phyloP scores from a whole-genome alignment of 2,888 invertebrate genomes.

The Pharmacophagus antenor region DNA sequence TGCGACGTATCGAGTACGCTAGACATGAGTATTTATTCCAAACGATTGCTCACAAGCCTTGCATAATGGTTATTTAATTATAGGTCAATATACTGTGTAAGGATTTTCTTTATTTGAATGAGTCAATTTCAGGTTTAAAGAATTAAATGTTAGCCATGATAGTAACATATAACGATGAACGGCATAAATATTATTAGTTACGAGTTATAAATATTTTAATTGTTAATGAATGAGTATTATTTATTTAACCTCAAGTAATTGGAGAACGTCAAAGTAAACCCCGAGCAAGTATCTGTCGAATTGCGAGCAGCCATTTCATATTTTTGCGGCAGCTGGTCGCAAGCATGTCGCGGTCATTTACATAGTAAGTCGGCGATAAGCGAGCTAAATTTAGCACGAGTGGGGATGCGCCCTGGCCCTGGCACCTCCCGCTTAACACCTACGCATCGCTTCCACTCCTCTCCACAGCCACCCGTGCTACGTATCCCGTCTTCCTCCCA shows the following conservation, averaged over 20 bases:
- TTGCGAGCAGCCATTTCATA: conserved; percentile 60
- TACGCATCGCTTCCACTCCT: conserved; percentile 45
- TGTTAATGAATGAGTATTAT: too few species aligned
- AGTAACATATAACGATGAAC: background rate
- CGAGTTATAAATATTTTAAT: background rate
- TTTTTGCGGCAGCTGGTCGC: conserved; percentile 72
- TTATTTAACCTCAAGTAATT: too few species aligned
- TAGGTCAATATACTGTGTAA: conserved; percentile 54
- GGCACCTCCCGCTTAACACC: conserved; percentile 53
- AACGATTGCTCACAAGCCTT: conserved; percentile 40
- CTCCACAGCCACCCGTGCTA: conserved; percentile 33
- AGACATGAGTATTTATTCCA: conserved; percentile 45
- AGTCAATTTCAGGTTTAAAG: background rate
- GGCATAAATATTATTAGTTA: background rate
- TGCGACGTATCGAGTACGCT: conserved; percentile 36
- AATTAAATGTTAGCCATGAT: background rate
- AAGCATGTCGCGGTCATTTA: conserved; percentile 76
- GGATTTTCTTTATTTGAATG: background rate
- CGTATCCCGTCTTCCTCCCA: conserved; percentile 22
- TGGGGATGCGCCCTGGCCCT: conserved; percentile 57
- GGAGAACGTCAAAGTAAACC: conserved; percentile 39
- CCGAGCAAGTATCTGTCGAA: conserved; percentile 55
- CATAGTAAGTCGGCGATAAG: conserved; percentile 78
- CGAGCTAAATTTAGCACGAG: conserved; percentile 74
- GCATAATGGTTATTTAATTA: conserved; percentile 64